Conservation (phyloP, 2,888 invertebrate genomes). For the Mesochorus sp. region DNA sequence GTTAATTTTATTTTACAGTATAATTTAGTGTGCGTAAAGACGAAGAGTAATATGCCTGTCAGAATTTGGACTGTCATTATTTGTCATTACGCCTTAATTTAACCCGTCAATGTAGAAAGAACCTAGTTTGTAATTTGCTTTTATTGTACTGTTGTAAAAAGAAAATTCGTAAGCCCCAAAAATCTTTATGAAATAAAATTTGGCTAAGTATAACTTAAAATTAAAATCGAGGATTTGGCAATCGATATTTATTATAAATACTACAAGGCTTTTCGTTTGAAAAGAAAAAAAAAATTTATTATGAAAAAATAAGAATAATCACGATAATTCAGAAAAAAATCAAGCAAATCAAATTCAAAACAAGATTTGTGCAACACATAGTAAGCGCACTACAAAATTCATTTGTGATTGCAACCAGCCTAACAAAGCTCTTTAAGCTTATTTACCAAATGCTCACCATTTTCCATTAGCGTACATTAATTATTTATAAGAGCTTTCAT, state of each 20-base stretch:
- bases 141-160: background rate
- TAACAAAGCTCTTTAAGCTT: constrained; percentile 9
- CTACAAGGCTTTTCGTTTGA: too few relatives aligned
- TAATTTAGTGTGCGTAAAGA: constrained; percentile 47
- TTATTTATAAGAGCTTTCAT: constrained; percentile 7
- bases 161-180: background rate
- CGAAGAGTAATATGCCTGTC: constrained; percentile 2
- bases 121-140: background rate
- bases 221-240: too few relatives aligned
- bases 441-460: background rate
- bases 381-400: background rate
- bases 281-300: too few relatives aligned
- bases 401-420: background rate
- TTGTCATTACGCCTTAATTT: constrained; percentile 9
- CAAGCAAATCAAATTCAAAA: too few relatives aligned
- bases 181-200: constrained; percentile 3
- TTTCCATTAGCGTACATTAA: constrained; percentile 15
- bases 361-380: background rate
- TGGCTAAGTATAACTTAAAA: too few relatives aligned
- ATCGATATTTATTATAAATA: too few relatives aligned
- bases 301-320: background rate
- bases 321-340: too few relatives aligned
- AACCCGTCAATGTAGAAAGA: background rate
- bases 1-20: constrained; percentile 71
- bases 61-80: constrained; percentile 31